phyloP scores from a whole-genome alignment of 2,888 invertebrate genomes.

The Drosophila dives region DNA sequence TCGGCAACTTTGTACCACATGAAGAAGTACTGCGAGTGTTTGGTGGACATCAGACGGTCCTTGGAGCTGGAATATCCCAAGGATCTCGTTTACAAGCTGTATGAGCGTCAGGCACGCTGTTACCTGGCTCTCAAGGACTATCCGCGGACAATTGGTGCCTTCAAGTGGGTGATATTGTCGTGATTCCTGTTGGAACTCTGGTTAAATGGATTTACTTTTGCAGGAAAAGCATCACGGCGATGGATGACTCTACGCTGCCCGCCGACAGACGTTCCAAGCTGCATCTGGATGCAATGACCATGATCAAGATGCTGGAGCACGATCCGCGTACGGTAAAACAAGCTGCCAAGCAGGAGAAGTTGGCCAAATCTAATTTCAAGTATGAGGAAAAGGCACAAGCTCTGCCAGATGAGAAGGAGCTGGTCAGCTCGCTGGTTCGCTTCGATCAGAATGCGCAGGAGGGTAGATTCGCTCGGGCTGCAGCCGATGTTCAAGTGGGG shows the following conservation, averaged over 20 bases:
- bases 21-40: conserved; percentile 88
- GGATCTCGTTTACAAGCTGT: conserved; percentile 90
- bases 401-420: conserved; percentile 73
- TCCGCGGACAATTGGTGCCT: conserved; percentile 88
- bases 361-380: conserved; percentile 23
- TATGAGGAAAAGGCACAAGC: conserved; percentile 41
- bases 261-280: conserved; percentile 88
- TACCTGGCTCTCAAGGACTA: conserved; percentile 89
- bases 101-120: conserved; percentile 90
- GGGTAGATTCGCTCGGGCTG: conserved; percentile 91
- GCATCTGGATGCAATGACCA: conserved; percentile 89
- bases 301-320: conserved; percentile 89
- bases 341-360: conserved; percentile 65
- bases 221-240: conserved; percentile 88
- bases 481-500: conserved; percentile 89
- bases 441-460: conserved; percentile 87
- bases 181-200: not conserved
- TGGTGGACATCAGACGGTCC: conserved; percentile 90
- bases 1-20: conserved; percentile 92
- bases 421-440: conserved; percentile 87
- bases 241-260: conserved; percentile 89
- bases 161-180: conserved; percentile 83
- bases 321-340: conserved; percentile 86
- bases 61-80: conserved; percentile 88
- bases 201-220: not conserved